Base-by-base conservation (phyloP, 2,797 vertebrate species). In the Lerista edwardsae region DNA sequence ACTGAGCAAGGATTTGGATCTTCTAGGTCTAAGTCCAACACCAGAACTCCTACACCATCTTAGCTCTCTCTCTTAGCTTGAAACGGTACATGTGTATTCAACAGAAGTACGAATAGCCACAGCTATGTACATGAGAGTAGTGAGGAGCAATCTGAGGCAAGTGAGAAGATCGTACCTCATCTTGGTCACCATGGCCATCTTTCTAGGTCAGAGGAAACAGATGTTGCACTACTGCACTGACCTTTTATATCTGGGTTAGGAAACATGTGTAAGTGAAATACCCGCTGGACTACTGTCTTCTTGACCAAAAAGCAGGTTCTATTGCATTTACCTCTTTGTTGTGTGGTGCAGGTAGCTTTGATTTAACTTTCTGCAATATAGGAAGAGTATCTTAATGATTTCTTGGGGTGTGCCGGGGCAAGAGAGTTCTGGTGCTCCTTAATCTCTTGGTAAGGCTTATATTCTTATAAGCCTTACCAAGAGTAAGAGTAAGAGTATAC, bases 361-460 rank as follows among this genome's bases (percentile, higher is more conserved):
- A 39, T 21, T 61, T 7, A 34, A 71, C 62, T 51, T 65, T 79
- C 5, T 67, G 25, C 6, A 47, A 19, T 65, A n/a, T 19, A 39
- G 19, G 62, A 25, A 55, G 4, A 55, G 19, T 51, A 29, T 31
- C 47, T 51, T 55, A 36, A 55, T 59, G 2, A 51, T 69, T 29
- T 5, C 61, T 5, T 39, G 67, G 19, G 29, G 59, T 27, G 31
- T 36, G 29, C 29, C 68, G 21, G 17, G 9, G 23, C 47, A 80
- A 80, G 10, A 65, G 44, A 68, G 44, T 69, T 36, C 44, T 72
- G 36, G 19, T 79, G 36, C n/a, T 74, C 44, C n/a, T 51, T 27
- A 31, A 39, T 57, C 19, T n/a, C 68, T 41, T 19, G 67, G 47
- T 44, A 86, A 79, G 2, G 15, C 81, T 86, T 86, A 72, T 75